Conservation (phyloP, 1,140 invertebrate species). For the Ceratosolen solmsi region DNA sequence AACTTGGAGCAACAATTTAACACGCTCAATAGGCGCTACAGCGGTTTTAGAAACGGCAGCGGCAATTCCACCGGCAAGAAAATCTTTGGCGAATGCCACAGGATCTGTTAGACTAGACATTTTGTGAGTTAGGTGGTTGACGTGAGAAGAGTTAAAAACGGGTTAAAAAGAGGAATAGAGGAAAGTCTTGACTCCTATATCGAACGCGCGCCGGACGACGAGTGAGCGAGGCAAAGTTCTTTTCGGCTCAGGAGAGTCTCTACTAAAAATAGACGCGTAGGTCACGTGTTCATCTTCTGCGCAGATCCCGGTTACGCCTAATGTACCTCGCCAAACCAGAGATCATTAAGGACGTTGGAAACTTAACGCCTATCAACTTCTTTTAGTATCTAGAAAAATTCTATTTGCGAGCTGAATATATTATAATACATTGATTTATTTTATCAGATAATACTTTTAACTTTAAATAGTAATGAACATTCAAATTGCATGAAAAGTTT, state of each 20-base stretch:
- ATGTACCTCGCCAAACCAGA: neutral
- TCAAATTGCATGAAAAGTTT: no score
- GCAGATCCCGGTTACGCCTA: slow-evolving; percentile 30
- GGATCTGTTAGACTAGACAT: slow-evolving; percentile 77
- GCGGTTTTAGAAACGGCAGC: slow-evolving; percentile 91
- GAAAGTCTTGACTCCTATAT: slow-evolving; percentile 63
- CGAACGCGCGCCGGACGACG: slow-evolving; percentile 73
- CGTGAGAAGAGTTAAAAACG: slow-evolving; percentile 57
- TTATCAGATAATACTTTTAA: no score
- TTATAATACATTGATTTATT: no score
- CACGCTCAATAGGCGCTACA: slow-evolving; percentile 91
- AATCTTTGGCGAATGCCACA: slow-evolving; percentile 85
- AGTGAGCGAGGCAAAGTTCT: slow-evolving; percentile 69
- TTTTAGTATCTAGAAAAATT: neutral
- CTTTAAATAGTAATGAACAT: no score
- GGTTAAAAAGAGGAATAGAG: slow-evolving; percentile 66
- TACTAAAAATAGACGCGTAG: slow-evolving; percentile 71
- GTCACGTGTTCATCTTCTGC: slow-evolving; percentile 66
- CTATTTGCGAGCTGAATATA: neutral
- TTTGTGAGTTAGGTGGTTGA: slow-evolving; percentile 55
- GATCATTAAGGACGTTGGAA: neutral
- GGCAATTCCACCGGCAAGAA: slow-evolving; percentile 88
- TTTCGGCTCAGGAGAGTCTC: slow-evolving; percentile 54
- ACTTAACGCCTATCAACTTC: neutral
- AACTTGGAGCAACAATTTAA: slow-evolving; percentile 92